These are phyloP conservation scores for Sminthurides aquaticus DNA, from an alignment of 2,888 invertebrate species.

Conservation along the genomic window DNA sequence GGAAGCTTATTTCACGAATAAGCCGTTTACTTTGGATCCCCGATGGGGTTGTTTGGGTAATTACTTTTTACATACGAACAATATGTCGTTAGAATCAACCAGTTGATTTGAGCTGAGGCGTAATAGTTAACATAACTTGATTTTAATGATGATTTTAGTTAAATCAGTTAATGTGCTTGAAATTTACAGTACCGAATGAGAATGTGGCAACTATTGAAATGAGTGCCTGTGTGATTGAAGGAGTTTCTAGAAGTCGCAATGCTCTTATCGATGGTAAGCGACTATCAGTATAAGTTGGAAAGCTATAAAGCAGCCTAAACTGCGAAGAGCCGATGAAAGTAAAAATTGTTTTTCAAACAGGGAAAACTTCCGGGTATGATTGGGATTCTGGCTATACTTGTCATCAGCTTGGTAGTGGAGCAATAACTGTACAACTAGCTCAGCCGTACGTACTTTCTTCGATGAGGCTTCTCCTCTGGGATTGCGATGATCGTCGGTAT, in stretches of 20 bases:
- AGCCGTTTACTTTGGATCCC: constrained; percentile 59
- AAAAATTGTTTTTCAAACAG: no score
- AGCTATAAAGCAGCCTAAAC: no score
- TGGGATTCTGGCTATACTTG: constrained; percentile 99
- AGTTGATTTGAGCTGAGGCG: no score
- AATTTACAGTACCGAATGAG: constrained; percentile 18
- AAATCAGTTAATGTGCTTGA: background rate
- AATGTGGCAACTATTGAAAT: constrained; percentile 46
- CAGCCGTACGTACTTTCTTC: constrained; percentile 91
- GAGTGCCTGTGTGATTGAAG: constrained; percentile 91
- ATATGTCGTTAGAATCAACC: no score
- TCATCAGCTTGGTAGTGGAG: constrained; percentile 89
- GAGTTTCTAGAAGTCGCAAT: constrained; percentile 86
- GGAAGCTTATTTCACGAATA: constrained; percentile 77
- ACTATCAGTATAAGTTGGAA: no score
- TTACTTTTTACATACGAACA: no score
- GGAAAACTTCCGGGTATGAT: constrained; percentile 89
- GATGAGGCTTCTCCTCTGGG: constrained; percentile 89
- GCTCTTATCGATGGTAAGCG: constrained; percentile 74
- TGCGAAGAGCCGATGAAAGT: no score
- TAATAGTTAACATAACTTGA: no score
- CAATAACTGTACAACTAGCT: constrained; percentile 87
- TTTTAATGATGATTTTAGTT: no score
- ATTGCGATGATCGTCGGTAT: constrained; percentile 90
- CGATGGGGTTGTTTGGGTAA: constrained; percentile 60